These are phyloP conservation scores for Gobiocypris rarus DNA, from an alignment of 2,113 vertebrate species.

Conservation along the genomic window DNA sequence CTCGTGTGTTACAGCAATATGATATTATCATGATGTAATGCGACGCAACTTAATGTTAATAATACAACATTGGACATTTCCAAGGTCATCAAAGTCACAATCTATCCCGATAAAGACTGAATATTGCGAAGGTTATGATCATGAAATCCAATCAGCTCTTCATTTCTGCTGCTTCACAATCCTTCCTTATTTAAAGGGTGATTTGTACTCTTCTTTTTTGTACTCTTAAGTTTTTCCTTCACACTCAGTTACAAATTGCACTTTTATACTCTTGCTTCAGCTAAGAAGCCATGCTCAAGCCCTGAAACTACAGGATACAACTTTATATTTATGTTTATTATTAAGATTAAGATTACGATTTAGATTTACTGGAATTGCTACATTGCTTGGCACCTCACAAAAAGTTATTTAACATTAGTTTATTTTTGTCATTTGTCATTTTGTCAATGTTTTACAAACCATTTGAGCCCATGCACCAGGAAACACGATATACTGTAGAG, in stretches of 20 bases:
- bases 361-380: neutral
- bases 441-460: neutral
- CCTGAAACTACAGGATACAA: neutral
- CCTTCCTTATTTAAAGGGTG: neutral
- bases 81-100: neutral
- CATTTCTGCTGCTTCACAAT: neutral
- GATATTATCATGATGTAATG: slow-evolving; percentile 38
- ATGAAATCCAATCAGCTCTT: neutral
- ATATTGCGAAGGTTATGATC: neutral
- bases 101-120: neutral
- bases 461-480: neutral
- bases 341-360: neutral
- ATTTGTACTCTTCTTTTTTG: neutral
- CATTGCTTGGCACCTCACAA: neutral
- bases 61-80: slow-evolving; percentile 19
- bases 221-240: neutral
- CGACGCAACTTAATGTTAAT: neutral
- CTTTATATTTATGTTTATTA: too few relatives aligned
- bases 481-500: neutral
- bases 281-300: neutral
- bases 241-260: neutral
- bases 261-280: too few relatives aligned
- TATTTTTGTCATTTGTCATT: neutral
- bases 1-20: slow-evolving; percentile 6
- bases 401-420: neutral